A percentile compares a stretch with the other conserved stretches of the same genome.
These are phyloP conservation scores for cat (Felis catus) DNA, from an alignment of 2,113 vertebrate genomes.

Conservation along the genomic window F.catus_Fca126_mat1.0 CM031412.1:149486501-149487000, in stretches of 20 bases:
- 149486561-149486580: not conserved
- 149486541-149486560: not conserved
- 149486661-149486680: not conserved
- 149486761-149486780: not conserved
- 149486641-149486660: not conserved
- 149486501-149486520: not conserved
- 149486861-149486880: not conserved
- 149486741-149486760: not conserved
- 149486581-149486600: not conserved
- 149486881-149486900: not conserved
- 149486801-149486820: not conserved
- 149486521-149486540: not conserved
- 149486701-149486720: not conserved
- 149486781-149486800: not conserved
- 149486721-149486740: not conserved
- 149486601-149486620: not conserved
- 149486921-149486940: not conserved
- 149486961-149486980: not conserved
- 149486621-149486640: not conserved
- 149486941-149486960: not conserved
- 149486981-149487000: not conserved
- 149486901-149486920: not conserved
- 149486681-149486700: slow-evolving; percentile 2
- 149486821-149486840: not conserved
- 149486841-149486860: rapidly evolving